Evolutionary conservation across 2,888 invertebrate species (phyloP).

Genomic region (Gari tellinella): DNA sequence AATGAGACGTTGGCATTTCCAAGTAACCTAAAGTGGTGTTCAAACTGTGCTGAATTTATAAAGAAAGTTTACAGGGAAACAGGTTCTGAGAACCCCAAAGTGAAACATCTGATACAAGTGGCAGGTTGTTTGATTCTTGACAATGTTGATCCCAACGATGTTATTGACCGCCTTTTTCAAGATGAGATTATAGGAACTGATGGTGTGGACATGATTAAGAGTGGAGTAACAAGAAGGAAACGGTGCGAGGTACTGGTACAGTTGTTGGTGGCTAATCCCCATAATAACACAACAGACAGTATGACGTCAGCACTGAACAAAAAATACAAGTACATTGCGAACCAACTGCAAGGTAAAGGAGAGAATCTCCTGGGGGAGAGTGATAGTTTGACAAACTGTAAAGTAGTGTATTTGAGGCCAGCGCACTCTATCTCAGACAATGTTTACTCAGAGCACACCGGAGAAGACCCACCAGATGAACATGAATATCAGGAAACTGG

Average conservation of each 20-base stretch:
- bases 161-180: constrained; percentile 56
- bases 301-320: constrained; percentile 41
- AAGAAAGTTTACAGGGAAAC: neutral
- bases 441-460: no score
- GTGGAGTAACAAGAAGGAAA: constrained; percentile 39
- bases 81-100: no score
- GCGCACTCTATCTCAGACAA: no score
- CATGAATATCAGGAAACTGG: no score
- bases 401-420: no score
- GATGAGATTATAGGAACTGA: constrained; percentile 45
- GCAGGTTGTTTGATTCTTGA: constrained; percentile 45
- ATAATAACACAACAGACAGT: constrained; percentile 1
- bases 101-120: no score
- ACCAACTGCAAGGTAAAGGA: neutral
- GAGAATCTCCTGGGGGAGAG: no score
- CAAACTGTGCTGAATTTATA: neutral
- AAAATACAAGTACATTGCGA: constrained; percentile 52
- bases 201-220: constrained; percentile 48
- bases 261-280: constrained; percentile 14
- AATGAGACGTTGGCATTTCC: no score
- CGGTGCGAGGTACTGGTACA: constrained; percentile 48
- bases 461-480: no score
- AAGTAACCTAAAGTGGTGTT: no score
- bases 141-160: constrained; percentile 60
- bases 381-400: no score